phyloP scores from a whole-genome alignment of 1,140 invertebrate species.

The Mercenaria mercenaria region DNA sequence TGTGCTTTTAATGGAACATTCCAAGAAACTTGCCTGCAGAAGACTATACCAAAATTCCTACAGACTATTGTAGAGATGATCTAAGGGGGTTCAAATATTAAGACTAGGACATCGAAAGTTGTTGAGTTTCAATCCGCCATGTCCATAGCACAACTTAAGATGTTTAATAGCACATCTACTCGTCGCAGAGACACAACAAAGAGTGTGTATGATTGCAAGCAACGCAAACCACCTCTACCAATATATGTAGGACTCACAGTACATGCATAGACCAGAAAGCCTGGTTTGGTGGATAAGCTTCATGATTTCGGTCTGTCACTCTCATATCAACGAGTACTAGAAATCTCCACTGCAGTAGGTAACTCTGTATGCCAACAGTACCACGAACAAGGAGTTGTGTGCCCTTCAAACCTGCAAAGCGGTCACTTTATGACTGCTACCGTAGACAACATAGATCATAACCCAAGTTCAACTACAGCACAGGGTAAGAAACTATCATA shows the following conservation, averaged over 20 bases:
- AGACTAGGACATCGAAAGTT: background rate
- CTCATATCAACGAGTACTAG: conserved; percentile 63
- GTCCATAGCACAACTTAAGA: conserved; percentile 63
- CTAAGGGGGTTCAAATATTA: background rate
- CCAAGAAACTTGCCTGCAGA: conserved; percentile 38
- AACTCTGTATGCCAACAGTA: conserved; percentile 32
- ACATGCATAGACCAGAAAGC: conserved; percentile 66
- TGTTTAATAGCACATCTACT: conserved; percentile 64
- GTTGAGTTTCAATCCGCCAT: conserved; percentile 34
- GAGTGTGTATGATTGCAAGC: conserved; percentile 53
- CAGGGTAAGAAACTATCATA: background rate
- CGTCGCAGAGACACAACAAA: background rate
- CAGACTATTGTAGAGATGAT: background rate
- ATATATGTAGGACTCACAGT: conserved; percentile 70
- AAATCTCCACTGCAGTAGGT: conserved; percentile 59
- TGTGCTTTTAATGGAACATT: no score
- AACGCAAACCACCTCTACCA: conserved; percentile 65
- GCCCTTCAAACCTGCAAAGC: conserved; percentile 58
- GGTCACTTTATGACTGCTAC: conserved; percentile 59
- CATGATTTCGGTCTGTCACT: conserved; percentile 63
- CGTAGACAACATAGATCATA: conserved; percentile 75
- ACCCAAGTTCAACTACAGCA: conserved; percentile 70
- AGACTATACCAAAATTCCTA: conserved; percentile 41
- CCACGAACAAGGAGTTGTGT: conserved; percentile 57
- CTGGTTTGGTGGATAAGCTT: conserved; percentile 63